Conservation (phyloP, 2,888 invertebrate species). For the Tillus elongatus region DNA sequence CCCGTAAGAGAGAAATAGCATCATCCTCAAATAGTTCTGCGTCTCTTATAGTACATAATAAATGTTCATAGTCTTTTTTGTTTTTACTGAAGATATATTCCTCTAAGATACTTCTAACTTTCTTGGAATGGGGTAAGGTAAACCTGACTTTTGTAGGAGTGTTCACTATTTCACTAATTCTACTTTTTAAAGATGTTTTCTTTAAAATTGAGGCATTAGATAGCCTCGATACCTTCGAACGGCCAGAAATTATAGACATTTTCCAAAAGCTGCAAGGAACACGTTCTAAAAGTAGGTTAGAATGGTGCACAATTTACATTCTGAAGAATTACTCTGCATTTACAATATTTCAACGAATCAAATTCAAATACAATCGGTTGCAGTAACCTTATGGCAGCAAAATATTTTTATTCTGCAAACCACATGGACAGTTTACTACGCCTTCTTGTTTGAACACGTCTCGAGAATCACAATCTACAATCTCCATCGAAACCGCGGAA, state of each 20-base stretch:
- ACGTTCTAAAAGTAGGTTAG: no score
- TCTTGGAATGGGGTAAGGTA: slow-evolving; percentile 41
- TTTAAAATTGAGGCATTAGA: slow-evolving; percentile 29
- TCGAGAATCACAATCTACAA: no score
- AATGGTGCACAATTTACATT: no score
- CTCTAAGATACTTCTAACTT: slow-evolving; percentile 42
- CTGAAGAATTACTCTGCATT: no score
- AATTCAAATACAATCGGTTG: no score
- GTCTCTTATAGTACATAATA: slow-evolving; percentile 45
- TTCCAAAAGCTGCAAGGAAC: no score
- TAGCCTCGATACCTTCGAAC: background rate
- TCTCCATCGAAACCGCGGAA: no score
- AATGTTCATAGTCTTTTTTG: slow-evolving; percentile 44
- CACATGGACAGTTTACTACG: no score
- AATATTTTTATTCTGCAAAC: no score
- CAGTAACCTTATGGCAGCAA: no score
- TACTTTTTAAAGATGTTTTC: slow-evolving; percentile 23
- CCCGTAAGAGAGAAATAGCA: slow-evolving; percentile 46
- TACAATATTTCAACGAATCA: no score
- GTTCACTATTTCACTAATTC: slow-evolving; percentile 21
- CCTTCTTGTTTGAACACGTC: no score
- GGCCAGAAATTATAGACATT: background rate
- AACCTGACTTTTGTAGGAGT: slow-evolving; percentile 38
- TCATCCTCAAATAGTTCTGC: slow-evolving; percentile 49
- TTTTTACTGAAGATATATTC: slow-evolving; percentile 38